A percentile compares a stretch with the other conserved stretches of the same genome.
These are phyloP conservation scores for Sebastes minor DNA, from an alignment of 2,797 vertebrate genomes.

Conservation along the genomic window DNA sequence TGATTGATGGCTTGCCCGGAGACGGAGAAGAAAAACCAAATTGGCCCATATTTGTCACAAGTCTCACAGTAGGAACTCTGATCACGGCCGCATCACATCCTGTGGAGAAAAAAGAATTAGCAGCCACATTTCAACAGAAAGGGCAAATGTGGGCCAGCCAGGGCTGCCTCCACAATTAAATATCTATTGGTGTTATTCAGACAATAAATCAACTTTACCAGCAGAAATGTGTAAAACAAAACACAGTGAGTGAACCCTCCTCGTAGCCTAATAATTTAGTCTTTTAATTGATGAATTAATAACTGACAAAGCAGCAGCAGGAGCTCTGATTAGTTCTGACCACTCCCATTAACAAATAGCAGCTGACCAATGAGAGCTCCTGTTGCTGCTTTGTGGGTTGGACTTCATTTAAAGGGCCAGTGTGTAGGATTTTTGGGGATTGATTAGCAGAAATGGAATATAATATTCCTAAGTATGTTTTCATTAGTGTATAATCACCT, in stretches of 20 bases:
- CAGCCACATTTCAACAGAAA: not conserved
- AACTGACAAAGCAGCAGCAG: not conserved
- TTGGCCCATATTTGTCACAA: slow-evolving; percentile 57
- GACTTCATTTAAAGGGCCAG: not conserved
- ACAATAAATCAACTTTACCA: not conserved
- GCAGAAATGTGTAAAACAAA: not conserved
- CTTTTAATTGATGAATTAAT: not conserved
- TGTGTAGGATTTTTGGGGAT: no score
- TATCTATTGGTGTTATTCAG: not conserved
- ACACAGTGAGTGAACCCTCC: not conserved
- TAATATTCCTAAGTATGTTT: no score
- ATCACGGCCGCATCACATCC: slow-evolving; percentile 32
- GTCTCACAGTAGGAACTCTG: slow-evolving; percentile 24
- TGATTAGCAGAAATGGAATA: no score
- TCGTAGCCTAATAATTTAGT: not conserved
- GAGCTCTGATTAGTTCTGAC: not conserved
- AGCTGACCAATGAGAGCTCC: not conserved
- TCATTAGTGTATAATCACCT: no score
- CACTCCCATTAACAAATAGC: no score
- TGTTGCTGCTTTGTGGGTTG: not conserved
- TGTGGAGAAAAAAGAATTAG: not conserved
- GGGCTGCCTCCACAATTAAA: not conserved
- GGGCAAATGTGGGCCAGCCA: slow-evolving; percentile 2
- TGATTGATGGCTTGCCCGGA: slow-evolving; percentile 64
- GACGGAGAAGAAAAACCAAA: slow-evolving; percentile 45